phyloP scores from a whole-genome alignment of 2,797 vertebrate species.

The Gorsachius magnificus region DNA sequence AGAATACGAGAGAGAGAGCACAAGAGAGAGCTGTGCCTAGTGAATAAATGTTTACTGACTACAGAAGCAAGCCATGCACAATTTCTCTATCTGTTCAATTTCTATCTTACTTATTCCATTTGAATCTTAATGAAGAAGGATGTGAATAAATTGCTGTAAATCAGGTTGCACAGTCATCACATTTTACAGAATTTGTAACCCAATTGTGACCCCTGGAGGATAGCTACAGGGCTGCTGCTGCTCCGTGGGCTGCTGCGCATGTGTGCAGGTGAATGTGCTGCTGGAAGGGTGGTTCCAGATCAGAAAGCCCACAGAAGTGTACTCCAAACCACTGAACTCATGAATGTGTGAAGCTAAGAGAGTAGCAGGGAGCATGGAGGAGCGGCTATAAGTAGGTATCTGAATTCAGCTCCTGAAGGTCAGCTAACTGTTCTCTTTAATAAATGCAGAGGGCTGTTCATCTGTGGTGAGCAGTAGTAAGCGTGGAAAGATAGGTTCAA shows the following conservation, averaged over 20 bases:
- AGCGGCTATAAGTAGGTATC: not conserved
- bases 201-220: slow-evolving; percentile 83
- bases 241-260: not conserved
- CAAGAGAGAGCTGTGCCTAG: slow-evolving; percentile 30
- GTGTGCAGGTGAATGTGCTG: not conserved
- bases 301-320: not conserved
- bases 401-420: not conserved
- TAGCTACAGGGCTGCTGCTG: slow-evolving; percentile 50
- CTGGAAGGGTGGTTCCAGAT: not conserved
- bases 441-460: not conserved
- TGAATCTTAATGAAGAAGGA: slow-evolving; percentile 80
- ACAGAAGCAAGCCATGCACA: slow-evolving; percentile 68
- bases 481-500: not conserved
- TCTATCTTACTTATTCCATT: slow-evolving; percentile 75
- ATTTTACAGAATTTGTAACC: slow-evolving; percentile 70
- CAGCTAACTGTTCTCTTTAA: not conserved
- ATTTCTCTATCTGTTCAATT: slow-evolving; percentile 77
- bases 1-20: not conserved
- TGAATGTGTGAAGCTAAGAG: not conserved
- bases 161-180: slow-evolving; percentile 53
- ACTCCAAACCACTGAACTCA: not conserved
- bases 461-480: not conserved
- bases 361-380: not conserved
- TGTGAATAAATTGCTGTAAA: slow-evolving; percentile 71
- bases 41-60: slow-evolving; percentile 80